Conservation (phyloP, 2,113 vertebrate species). For the Podarcis cretensis region DNA sequence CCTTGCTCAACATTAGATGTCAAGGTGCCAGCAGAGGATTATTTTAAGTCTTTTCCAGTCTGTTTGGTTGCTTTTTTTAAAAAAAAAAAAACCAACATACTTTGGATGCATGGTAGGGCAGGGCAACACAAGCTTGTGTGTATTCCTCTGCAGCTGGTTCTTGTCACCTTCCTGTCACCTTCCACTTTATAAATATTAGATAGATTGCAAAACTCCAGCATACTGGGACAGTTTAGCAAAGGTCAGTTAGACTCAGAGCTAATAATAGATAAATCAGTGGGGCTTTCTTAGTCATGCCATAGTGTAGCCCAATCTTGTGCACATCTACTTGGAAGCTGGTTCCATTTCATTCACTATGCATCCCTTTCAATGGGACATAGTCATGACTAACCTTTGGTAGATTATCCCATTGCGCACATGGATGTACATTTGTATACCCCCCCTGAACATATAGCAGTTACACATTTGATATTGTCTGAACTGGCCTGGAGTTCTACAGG, state of each 20-base stretch:
- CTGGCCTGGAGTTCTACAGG: background rate
- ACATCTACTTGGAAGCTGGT: background rate
- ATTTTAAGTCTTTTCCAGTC: background rate
- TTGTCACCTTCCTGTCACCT: too few species aligned
- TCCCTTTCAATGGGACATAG: background rate
- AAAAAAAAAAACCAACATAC: background rate
- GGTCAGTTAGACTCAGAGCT: background rate
- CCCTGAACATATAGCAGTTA: background rate
- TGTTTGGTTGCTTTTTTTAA: background rate
- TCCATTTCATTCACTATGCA: background rate
- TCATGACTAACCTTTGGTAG: background rate
- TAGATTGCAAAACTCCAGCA: background rate
- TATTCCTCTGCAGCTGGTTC: background rate
- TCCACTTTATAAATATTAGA: background rate
- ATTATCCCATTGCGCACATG: background rate
- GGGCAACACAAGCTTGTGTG: background rate
- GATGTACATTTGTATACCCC: background rate
- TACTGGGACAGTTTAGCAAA: background rate
- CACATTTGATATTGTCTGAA: background rate
- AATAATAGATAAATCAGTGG: background rate
- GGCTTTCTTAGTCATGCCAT: background rate
- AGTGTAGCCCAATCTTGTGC: background rate
- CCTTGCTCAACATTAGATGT: background rate
- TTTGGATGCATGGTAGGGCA: background rate
- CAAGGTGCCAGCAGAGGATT: background rate